phyloP scores from a whole-genome alignment of 2,888 invertebrate genomes.

The Erannis defoliaria region DNA sequence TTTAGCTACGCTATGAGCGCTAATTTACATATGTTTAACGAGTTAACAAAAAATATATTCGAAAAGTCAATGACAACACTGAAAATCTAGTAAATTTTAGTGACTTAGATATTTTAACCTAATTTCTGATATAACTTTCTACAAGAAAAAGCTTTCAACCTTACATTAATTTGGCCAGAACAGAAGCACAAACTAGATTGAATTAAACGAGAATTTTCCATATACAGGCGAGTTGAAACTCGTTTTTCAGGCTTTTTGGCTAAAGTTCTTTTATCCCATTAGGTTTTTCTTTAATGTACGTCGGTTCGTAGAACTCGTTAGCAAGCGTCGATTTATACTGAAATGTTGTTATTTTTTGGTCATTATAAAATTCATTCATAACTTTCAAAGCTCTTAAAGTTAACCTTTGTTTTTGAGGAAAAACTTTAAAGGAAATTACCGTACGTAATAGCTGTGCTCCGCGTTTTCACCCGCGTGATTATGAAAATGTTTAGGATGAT shows the following conservation, averaged over 20 bases:
- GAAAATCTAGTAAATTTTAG: too few relatives aligned
- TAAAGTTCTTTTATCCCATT: conserved; percentile 15
- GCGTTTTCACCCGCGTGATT: too few relatives aligned
- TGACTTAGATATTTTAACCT: background rate
- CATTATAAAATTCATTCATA: background rate
- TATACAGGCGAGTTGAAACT: conserved; percentile 1
- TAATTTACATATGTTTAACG: too few relatives aligned
- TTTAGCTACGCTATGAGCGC: too few relatives aligned
- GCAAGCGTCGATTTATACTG: background rate
- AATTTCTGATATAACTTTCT: conserved; percentile 2
- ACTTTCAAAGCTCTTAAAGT: background rate
- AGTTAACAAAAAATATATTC: too few relatives aligned
- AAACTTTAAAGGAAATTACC: background rate
- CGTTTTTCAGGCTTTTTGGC: conserved; percentile 19
- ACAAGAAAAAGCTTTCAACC: conserved; percentile 22
- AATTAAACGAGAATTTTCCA: conserved; percentile 3
- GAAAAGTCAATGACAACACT: too few relatives aligned
- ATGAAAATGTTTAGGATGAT: too few relatives aligned
- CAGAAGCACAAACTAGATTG: conserved; percentile 2
- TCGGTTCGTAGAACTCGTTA: conserved; percentile 12
- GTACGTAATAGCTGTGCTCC: too few relatives aligned
- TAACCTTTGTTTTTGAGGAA: background rate
- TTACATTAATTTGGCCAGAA: conserved; percentile 11
- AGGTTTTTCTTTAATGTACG: conserved; percentile 11
- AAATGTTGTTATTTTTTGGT: background rate